Conservation (phyloP, 1,140 invertebrate species). For the Drosophila busckii region DNA sequence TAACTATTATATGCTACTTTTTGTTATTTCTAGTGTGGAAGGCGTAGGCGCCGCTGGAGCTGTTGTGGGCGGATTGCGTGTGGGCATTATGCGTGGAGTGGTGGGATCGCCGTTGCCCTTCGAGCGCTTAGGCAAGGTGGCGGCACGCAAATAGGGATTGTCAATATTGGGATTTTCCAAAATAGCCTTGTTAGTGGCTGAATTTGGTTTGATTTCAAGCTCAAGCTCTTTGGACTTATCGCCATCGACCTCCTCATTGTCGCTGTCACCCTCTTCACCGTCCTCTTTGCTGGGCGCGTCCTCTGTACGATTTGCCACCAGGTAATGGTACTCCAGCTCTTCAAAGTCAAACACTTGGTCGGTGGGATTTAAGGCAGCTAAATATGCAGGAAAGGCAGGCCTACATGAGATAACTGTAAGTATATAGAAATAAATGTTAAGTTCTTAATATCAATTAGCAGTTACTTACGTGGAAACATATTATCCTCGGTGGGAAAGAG, state of each 20-base stretch:
- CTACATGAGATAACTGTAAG: slow-evolving; percentile 91
- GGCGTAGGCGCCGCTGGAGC: slow-evolving; percentile 3
- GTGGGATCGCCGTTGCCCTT: slow-evolving; percentile 22
- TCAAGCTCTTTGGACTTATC: slow-evolving; percentile 80
- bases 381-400: slow-evolving; percentile 88
- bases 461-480: slow-evolving; percentile 88
- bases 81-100: slow-evolving; percentile 2
- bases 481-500: slow-evolving; percentile 93
- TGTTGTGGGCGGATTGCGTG: slow-evolving; percentile 1
- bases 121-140: slow-evolving; percentile 84
- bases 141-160: slow-evolving; percentile 91
- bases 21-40: slow-evolving; percentile 42
- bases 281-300: slow-evolving; percentile 63
- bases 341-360: slow-evolving; percentile 97
- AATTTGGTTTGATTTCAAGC: slow-evolving; percentile 65
- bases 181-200: slow-evolving; percentile 56
- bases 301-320: slow-evolving; percentile 78
- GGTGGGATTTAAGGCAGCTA: slow-evolving; percentile 91
- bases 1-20: slow-evolving; percentile 25
- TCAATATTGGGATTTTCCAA: slow-evolving; percentile 84
- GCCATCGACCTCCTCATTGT: slow-evolving; percentile 66
- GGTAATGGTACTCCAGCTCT: slow-evolving; percentile 90
- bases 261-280: slow-evolving; percentile 61
- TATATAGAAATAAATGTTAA: neutral
- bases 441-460: neutral